These are phyloP conservation scores for Panonychus citri DNA, from an alignment of 1,140 invertebrate species.

Conservation along the genomic window DNA sequence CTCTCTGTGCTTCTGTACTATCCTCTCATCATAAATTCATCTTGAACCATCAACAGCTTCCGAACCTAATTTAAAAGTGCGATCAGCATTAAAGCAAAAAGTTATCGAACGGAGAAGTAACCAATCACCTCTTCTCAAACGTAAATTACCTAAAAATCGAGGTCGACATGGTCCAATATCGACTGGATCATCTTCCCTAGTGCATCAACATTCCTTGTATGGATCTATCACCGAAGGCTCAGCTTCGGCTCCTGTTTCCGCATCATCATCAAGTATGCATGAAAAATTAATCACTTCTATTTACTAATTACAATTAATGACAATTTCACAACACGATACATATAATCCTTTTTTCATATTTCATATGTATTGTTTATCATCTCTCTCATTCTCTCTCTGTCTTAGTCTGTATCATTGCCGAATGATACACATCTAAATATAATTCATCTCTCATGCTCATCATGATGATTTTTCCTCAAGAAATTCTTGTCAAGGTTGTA, in stretches of 20 bases:
- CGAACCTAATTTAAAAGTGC: slow-evolving; percentile 90
- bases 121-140: slow-evolving; percentile 61
- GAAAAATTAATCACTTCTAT: background rate
- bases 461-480: too few species aligned
- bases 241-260: background rate
- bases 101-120: slow-evolving; percentile 60
- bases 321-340: too few species aligned
- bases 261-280: background rate
- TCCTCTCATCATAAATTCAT: background rate
- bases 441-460: too few species aligned
- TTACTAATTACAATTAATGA: too few species aligned
- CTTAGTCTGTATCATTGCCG: too few species aligned
- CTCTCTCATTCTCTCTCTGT: too few species aligned
- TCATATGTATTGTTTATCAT: too few species aligned
- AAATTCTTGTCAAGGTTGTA: too few species aligned
- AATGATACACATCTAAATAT: too few species aligned
- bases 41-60: slow-evolving; percentile 45
- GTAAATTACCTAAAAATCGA: slow-evolving; percentile 28
- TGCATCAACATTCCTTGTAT: background rate
- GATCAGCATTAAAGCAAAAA: slow-evolving; percentile 61
- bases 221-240: background rate
- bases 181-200: background rate
- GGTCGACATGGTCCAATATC: background rate
- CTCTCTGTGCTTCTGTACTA: too few species aligned
- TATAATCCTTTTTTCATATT: too few species aligned